Evolutionary conservation across 2,113 vertebrate genomes (phyloP).

Genomic region (Catharus bicknelli): DNA sequence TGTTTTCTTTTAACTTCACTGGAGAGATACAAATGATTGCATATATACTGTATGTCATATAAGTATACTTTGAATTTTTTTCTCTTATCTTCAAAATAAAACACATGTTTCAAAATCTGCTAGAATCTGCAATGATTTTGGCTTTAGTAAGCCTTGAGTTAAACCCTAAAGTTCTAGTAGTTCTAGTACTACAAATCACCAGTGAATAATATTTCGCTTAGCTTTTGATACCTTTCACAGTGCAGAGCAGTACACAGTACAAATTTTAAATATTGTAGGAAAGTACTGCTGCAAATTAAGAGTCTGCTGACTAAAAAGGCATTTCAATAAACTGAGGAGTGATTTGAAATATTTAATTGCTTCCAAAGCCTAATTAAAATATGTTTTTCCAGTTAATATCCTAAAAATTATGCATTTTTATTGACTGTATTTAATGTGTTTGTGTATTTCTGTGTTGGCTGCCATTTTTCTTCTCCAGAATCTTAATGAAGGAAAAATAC

Average conservation of each 20-base stretch:
- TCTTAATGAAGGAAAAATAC: not conserved
- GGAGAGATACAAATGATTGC: not conserved
- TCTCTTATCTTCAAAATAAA: not conserved
- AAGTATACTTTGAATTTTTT: not conserved
- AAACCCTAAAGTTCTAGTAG: not conserved
- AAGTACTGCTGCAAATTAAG: not conserved
- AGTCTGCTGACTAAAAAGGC: constrained; percentile 2
- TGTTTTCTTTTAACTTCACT: not conserved
- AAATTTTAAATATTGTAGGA: not conserved
- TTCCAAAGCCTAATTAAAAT: not conserved
- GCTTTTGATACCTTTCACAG: not conserved
- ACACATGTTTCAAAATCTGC: not conserved
- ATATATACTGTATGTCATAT: not conserved
- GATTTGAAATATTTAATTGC: not conserved
- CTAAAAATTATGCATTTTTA: not conserved
- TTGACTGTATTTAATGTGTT: not conserved
- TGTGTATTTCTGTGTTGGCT: not conserved
- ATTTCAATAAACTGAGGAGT: constrained; percentile 20
- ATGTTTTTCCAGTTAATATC: not conserved
- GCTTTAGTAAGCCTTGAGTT: not conserved
- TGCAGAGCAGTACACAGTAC: not conserved
- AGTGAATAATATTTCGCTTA: not conserved
- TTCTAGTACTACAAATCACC: not conserved
- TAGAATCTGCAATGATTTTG: not conserved
- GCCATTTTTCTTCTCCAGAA: not conserved